Evolutionary conservation across 2,797 vertebrate genomes (phyloP).

Genomic region (Taenioides sp.): DNA sequence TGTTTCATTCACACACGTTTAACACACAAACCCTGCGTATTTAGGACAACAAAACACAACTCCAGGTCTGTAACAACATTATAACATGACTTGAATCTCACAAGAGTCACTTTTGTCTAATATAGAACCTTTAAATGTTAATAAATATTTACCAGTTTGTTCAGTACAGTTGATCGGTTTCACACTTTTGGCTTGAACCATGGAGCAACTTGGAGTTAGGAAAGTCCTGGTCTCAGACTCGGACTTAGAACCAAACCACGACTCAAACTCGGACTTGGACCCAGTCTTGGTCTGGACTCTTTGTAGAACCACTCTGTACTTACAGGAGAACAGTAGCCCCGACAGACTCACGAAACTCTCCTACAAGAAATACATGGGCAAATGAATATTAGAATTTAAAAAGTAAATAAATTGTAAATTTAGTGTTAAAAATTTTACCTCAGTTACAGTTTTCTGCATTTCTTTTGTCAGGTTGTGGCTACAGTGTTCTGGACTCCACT

Average conservation of each 20-base stretch:
- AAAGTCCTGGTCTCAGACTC: conserved; percentile 81
- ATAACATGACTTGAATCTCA: no score
- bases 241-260: conserved; percentile 12
- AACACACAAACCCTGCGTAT: no score
- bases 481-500: conserved; percentile 85
- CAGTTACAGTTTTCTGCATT: conserved; percentile 77
- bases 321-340: conserved; percentile 87
- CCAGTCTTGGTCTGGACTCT: conserved; percentile 72
- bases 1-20: no score
- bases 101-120: no score
- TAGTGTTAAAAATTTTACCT: conserved; percentile 63
- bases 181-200: conserved; percentile 82
- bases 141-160: conserved; percentile 72
- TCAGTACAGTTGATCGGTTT: conserved; percentile 75
- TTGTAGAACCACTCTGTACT: conserved; percentile 88
- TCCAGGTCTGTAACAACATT: no score
- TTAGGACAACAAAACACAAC: no score
- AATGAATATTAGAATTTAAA: not conserved
- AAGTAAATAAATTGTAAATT: not conserved
- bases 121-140: conserved; percentile 17
- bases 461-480: conserved; percentile 77
- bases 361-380: conserved; percentile 53
- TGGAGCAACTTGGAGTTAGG: conserved; percentile 85
- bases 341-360: conserved; percentile 85
- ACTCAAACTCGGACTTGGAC: not conserved